Conservation (phyloP, 2,888 invertebrate genomes). For the Lepidochrysops patricia region DNA sequence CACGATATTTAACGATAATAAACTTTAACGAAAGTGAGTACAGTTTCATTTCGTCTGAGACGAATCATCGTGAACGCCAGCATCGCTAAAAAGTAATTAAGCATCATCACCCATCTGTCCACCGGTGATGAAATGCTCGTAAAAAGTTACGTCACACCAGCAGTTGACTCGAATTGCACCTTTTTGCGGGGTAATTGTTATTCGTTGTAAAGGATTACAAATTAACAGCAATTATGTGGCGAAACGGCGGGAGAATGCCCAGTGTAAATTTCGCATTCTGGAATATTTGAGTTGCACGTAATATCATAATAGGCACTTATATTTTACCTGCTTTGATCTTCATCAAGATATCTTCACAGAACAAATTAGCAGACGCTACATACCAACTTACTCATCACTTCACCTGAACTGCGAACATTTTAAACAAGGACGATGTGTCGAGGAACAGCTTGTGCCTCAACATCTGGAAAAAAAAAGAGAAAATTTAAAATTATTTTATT, state of each 20-base stretch:
- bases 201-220: constrained; percentile 14
- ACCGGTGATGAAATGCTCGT: constrained; percentile 52
- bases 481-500: not conserved
- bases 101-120: constrained; percentile 53
- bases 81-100: constrained; percentile 55
- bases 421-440: no score
- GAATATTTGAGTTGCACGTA: not conserved
- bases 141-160: constrained; percentile 51
- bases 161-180: constrained; percentile 25
- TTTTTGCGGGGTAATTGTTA: constrained; percentile 15
- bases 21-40: not conserved
- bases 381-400: not conserved
- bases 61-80: constrained; percentile 18
- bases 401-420: not conserved
- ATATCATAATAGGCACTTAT: not conserved
- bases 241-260: not conserved
- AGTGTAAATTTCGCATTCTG: constrained; percentile 2
- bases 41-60: not conserved
- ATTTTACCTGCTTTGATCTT: not conserved
- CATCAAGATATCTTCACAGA: not conserved
- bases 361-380: not conserved
- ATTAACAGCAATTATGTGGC: constrained; percentile 5
- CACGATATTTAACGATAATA: not conserved
- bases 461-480: no score
- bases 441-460: no score